These are phyloP conservation scores for Pelmatolapia mariae DNA, from an alignment of 2,113 vertebrate species.

Conservation along the genomic window DNA sequence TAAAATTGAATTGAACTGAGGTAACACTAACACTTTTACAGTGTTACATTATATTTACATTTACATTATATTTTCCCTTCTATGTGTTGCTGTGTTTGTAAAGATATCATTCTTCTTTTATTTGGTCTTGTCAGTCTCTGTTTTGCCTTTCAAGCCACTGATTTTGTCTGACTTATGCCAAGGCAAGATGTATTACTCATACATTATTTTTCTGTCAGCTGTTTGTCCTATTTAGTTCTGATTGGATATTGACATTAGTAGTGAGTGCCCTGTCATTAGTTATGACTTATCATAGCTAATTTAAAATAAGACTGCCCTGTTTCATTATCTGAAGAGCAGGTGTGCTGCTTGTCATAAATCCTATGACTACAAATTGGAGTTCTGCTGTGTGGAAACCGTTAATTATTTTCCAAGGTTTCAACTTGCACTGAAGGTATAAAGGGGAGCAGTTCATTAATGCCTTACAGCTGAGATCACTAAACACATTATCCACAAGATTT, in stretches of 20 bases:
- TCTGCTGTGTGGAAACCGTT: not conserved
- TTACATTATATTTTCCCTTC: not conserved
- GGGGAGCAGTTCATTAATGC: not conserved
- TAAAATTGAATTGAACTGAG: not conserved
- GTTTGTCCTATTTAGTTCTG: not conserved
- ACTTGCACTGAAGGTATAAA: not conserved
- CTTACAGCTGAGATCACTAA: not conserved
- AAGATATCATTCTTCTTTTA: not conserved
- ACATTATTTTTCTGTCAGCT: not conserved
- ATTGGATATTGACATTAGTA: not conserved
- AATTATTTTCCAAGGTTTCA: not conserved
- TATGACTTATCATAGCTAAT: not conserved
- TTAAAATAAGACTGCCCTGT: not conserved
- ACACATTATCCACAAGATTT: not conserved
- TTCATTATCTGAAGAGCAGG: not conserved
- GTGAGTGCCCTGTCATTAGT: not conserved
- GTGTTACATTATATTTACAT: not conserved
- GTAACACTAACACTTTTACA: not conserved
- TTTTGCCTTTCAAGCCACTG: not conserved
- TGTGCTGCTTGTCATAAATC: not conserved
- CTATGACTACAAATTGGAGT: not conserved
- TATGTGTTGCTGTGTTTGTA: not conserved
- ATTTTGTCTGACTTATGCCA: not conserved
- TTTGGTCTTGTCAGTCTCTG: not conserved
- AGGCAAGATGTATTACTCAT: not conserved